A percentile compares a stretch with the other conserved stretches of the same genome.
phyloP scores from a whole-genome alignment of 1,140 invertebrate genomes.

The Globodera rostochiensis region DNA sequence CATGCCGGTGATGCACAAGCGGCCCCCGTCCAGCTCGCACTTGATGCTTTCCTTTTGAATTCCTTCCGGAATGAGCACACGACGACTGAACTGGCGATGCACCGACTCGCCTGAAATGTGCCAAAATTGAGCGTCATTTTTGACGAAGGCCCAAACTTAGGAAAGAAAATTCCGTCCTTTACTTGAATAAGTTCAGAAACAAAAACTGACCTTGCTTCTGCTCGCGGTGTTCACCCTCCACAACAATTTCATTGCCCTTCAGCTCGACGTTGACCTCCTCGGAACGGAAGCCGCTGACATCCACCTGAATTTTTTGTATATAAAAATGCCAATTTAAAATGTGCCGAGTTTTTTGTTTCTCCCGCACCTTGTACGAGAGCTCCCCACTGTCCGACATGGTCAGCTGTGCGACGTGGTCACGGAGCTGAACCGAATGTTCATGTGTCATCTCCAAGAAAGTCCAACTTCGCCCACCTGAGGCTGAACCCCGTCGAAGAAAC shows the following conservation, averaged over 20 bases:
- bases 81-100: no score
- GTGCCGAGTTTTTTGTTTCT: not conserved
- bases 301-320: not conserved
- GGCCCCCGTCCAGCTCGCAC: no score
- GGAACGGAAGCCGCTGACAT: constrained; percentile 31
- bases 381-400: constrained; percentile 14
- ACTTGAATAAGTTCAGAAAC: no score
- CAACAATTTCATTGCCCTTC: constrained; percentile 32
- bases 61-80: no score
- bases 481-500: no score
- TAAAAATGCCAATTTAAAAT: not conserved
- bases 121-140: no score
- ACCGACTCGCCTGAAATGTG: no score
- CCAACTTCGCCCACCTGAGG: no score
- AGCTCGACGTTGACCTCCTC: constrained; percentile 37
- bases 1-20: no score
- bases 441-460: not conserved
- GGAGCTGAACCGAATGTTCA: not conserved
- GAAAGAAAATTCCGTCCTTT: no score
- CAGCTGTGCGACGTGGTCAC: constrained; percentile 16
- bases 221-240: constrained; percentile 30
- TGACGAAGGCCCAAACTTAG: no score
- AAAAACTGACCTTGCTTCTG: not conserved
- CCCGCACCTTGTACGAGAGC: constrained; percentile 23
- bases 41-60: no score